A percentile compares a stretch with the other conserved stretches of the same genome.
phyloP scores from a whole-genome alignment of 2,888 invertebrate genomes.

The Nysson spinosus region DNA sequence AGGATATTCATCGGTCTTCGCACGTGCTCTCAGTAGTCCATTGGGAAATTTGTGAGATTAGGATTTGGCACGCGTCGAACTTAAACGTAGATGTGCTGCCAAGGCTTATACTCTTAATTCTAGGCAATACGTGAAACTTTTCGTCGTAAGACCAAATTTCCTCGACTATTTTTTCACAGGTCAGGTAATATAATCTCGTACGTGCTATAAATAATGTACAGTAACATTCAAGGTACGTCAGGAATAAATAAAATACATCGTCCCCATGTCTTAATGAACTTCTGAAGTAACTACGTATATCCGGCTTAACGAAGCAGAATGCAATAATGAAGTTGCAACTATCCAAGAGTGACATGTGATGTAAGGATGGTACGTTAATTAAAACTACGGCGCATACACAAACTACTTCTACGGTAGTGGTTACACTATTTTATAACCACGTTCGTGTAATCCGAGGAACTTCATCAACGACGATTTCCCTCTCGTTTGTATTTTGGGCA shows the following conservation, averaged over 20 bases:
- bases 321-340: slow-evolving; percentile 46
- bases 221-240: too few species aligned
- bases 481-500: slow-evolving; percentile 29
- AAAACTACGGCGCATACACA: slow-evolving; percentile 30
- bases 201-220: too few species aligned
- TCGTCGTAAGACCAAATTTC: too few species aligned
- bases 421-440: slow-evolving; percentile 20
- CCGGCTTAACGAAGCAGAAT: slow-evolving; percentile 30
- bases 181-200: too few species aligned
- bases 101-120: slow-evolving; percentile 16
- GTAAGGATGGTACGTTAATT: slow-evolving; percentile 43
- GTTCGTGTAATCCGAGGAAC: background rate
- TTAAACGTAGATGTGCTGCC: slow-evolving; percentile 15
- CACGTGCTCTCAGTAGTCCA: slow-evolving; percentile 52
- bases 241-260: too few species aligned
- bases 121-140: slow-evolving; percentile 11
- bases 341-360: slow-evolving; percentile 27
- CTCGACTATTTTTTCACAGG: too few species aligned
- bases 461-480: slow-evolving; percentile 5
- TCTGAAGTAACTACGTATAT: slow-evolving; percentile 14
- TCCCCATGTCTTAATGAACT: too few species aligned
- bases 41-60: slow-evolving; percentile 61
- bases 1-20: slow-evolving; percentile 26
- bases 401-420: slow-evolving; percentile 23
- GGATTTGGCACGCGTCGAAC: slow-evolving; percentile 57